Base-by-base conservation (phyloP, 2,797 vertebrate genomes). In the Tapera naevia region DNA sequence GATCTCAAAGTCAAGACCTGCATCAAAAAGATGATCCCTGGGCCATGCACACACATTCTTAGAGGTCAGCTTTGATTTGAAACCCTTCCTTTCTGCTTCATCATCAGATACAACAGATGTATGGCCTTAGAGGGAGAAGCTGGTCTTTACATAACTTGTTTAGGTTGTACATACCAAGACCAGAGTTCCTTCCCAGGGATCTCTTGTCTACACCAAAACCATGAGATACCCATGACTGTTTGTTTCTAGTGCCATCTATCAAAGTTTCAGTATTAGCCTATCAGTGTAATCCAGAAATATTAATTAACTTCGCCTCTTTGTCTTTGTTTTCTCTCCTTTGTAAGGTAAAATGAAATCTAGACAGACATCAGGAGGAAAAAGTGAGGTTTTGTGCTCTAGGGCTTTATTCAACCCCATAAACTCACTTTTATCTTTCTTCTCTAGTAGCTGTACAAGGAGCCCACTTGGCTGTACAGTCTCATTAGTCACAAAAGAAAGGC, bases 401-500 rank as follows among this genome's bases (percentile, higher is more conserved):
- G 61, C 57, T 91, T 51, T 87, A 82, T 84, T 95, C 58, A 86
- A 64, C 22, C 9, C 41, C 72, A 69, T 88, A 80, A 94, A 91
- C 88, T 80, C 74, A 94, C 57, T 72, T 82, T 91, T 70, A 33
- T 71, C n/a, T 85, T 90, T 92, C 78, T 33, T 76, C 48, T 90
- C 62, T 73, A 53, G 79, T 89, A 78, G 50, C 22, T 0, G 0
- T 67, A 57, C 53, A 93, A 89, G 79, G 17, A 93, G 24, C 57
- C 57, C 57, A 78, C 74, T 91, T 94, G 84, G 65, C 75, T 91
- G 7, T 30, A 79, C 32, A 71, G 86, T 37, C 50, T 85, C 89
- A 87, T 95, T 89, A 94, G 91, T 95, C 84, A 94, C 86, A 91
- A 86, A 37, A 83, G 67, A 91, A 81, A 91, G 50, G 71, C 81